Percentiles rank a stretch among this genome's conserved stretches.
These are phyloP conservation scores for Semibalanus balanoides DNA, from an alignment of 1,140 invertebrate genomes.

Conservation along the genomic window DNA sequence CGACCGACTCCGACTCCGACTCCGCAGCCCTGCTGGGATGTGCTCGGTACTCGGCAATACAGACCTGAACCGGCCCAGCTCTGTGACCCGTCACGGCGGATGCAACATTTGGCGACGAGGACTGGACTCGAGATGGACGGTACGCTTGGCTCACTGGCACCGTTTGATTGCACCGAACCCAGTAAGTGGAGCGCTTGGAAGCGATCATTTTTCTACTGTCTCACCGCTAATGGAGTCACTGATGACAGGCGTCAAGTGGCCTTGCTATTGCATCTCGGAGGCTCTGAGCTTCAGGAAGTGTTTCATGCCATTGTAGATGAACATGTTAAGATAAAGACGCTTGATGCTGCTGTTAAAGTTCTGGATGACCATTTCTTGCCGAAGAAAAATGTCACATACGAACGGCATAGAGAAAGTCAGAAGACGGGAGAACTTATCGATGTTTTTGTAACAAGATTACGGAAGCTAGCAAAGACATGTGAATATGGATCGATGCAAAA, in stretches of 20 bases:
- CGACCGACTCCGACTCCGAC: too few species aligned
- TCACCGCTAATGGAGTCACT: background rate
- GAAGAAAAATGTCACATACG: background rate
- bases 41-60: too few species aligned
- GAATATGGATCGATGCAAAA: background rate
- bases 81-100: background rate
- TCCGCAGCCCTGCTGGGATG: too few species aligned
- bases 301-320: background rate
- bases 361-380: background rate
- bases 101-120: background rate
- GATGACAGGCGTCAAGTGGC: background rate
- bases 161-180: background rate
- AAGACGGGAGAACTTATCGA: background rate
- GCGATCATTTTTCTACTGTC: background rate
- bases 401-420: background rate
- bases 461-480: background rate
- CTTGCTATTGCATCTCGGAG: background rate
- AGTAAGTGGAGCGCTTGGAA: background rate
- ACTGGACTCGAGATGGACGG: background rate
- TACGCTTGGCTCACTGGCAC: background rate
- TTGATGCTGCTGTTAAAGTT: background rate
- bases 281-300: background rate
- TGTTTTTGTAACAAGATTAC: background rate
- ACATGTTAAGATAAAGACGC: background rate
- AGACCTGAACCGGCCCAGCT: too few species aligned